Conservation (phyloP, 2,888 invertebrate species). For the Pristionchus exspectatus region DNA sequence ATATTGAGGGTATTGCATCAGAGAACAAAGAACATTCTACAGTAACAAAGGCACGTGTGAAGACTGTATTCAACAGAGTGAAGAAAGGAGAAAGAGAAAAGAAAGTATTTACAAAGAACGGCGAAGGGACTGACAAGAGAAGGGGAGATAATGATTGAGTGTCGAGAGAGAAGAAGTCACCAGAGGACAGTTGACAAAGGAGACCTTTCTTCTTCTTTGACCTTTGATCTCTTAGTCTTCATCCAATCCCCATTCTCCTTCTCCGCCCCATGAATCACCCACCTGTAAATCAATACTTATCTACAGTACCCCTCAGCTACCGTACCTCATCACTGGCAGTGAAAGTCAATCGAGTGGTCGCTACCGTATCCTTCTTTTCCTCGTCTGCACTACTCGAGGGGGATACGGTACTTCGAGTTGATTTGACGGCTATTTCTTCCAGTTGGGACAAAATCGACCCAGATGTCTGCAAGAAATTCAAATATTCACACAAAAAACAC, state of each 20-base stretch:
- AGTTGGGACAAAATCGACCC: constrained; percentile 43
- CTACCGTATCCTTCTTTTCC: constrained; percentile 38
- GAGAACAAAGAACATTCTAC: neutral
- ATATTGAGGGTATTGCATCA: constrained; percentile 30
- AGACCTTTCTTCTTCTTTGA: neutral
- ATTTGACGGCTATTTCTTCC: constrained; percentile 32
- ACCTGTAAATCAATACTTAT: constrained; percentile 1
- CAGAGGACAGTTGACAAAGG: constrained; percentile 18
- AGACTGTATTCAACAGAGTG: constrained; percentile 6
- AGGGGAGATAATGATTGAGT: constrained; percentile 12
- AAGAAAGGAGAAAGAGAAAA: neutral
- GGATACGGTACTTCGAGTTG: neutral
- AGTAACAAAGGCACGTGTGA: constrained; percentile 6
- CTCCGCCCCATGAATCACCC: neutral
- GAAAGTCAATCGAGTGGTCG: neutral
- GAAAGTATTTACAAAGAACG: constrained; percentile 48
- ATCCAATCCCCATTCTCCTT: constrained; percentile 43
- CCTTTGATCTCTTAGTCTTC: constrained; percentile 11
- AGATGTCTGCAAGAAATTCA: constrained; percentile 6
- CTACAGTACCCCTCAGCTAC: neutral
- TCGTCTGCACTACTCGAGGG: neutral
- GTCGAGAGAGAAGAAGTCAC: neutral
- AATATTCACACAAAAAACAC: neutral
- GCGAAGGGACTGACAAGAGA: neutral
- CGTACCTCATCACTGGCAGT: constrained; percentile 44